Conservation (phyloP, 2,113 vertebrate genomes). For the Leptosomus discolor region DNA sequence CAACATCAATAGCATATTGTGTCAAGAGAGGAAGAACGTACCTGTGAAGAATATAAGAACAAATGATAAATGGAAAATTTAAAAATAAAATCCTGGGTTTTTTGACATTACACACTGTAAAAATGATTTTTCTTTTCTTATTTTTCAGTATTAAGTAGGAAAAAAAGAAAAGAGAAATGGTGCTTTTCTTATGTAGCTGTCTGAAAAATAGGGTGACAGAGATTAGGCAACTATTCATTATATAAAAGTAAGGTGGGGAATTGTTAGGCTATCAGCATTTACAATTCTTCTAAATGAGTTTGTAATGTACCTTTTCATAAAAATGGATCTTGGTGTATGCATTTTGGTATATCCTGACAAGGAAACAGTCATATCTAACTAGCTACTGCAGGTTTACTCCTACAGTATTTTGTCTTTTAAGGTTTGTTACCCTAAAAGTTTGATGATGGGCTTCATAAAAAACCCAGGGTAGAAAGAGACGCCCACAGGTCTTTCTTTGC, state of each 20-base stretch:
- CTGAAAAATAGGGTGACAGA: constrained; percentile 21
- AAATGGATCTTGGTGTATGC: not conserved
- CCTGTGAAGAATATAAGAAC: not conserved
- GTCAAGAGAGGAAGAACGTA: not conserved
- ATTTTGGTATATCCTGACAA: constrained; percentile 30
- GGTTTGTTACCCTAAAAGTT: not conserved
- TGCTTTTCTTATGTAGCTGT: constrained; percentile 29
- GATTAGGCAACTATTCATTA: not conserved
- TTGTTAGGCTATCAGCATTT: not conserved
- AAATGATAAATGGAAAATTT: constrained; percentile 51
- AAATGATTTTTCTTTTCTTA: not conserved
- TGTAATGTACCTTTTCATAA: constrained; percentile 13
- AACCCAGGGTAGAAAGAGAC: not conserved
- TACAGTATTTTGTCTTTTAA: not conserved
- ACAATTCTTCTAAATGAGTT: constrained; percentile 33
- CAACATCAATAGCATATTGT: not conserved
- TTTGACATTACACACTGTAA: not conserved
- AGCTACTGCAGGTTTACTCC: constrained; percentile 16
- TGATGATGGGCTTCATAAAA: not conserved
- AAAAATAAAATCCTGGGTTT: constrained; percentile 4
- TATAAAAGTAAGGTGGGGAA: not conserved
- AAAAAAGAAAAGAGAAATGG: constrained; percentile 7
- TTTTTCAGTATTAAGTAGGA: constrained; percentile 36
- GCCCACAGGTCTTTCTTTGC: not conserved
- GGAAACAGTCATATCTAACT: constrained; percentile 32